phyloP scores from a whole-genome alignment of 2,797 vertebrate species.

The Rhyacichthys aspro region DNA sequence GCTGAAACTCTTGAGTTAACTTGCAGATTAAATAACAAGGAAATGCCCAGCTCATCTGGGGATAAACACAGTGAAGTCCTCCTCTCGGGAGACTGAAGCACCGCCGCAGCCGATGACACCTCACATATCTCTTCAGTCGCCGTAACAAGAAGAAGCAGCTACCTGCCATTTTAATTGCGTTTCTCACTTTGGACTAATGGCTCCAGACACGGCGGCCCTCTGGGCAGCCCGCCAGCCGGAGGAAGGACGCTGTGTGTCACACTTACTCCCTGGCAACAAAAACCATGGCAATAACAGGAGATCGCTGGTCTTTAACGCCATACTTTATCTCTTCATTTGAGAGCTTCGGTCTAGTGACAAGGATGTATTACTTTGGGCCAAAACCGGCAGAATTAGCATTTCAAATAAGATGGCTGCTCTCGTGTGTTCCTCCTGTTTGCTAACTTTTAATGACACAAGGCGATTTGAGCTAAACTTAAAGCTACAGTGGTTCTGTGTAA shows the following conservation, averaged over 20 bases:
- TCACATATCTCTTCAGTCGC: slow-evolving; percentile 61
- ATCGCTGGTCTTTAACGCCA: slow-evolving; percentile 14
- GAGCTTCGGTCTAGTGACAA: background rate
- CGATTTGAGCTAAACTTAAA: background rate
- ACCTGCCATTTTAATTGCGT: slow-evolving; percentile 83
- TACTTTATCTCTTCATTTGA: slow-evolving; percentile 40
- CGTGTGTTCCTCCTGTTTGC: too few species aligned
- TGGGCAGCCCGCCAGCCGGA: slow-evolving; percentile 71
- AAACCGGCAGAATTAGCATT: background rate
- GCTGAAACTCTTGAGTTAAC: slow-evolving; percentile 39
- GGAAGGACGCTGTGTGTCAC: slow-evolving; percentile 71
- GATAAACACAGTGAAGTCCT: slow-evolving; percentile 50
- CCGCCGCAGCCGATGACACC: slow-evolving; percentile 43
- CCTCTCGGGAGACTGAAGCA: slow-evolving; percentile 41
- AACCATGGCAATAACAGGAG: slow-evolving; percentile 32
- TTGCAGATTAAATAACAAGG: slow-evolving; percentile 50
- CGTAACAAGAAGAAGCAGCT: slow-evolving; percentile 79
- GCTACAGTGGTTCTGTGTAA: too few species aligned
- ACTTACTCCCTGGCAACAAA: slow-evolving; percentile 68
- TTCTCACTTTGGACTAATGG: slow-evolving; percentile 79
- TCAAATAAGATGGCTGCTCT: background rate
- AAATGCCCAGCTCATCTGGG: slow-evolving; percentile 26
- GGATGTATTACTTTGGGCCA: background rate
- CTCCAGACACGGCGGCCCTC: slow-evolving; percentile 67
- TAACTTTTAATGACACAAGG: background rate